Evolutionary conservation across 2,888 invertebrate genomes (phyloP).

Genomic region (Choristoneura rosaceana): DNA sequence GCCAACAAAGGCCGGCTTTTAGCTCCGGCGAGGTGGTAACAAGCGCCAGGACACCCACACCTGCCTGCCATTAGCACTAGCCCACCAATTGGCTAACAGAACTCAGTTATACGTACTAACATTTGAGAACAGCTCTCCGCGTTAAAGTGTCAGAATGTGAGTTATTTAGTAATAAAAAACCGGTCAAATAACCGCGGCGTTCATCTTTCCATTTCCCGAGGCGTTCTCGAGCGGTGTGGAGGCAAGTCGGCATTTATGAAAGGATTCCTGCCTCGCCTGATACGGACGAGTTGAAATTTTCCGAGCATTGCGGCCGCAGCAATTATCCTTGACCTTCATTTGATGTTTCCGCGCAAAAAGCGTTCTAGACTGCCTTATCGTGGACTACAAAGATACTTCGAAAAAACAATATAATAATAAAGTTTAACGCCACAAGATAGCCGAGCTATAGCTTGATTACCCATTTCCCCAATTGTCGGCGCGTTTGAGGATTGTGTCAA

Average conservation of each 20-base stretch:
- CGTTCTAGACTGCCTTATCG: slow-evolving; percentile 32
- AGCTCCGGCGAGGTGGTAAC: slow-evolving; percentile 64
- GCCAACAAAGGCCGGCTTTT: slow-evolving; percentile 61
- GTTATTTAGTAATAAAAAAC: slow-evolving; percentile 47
- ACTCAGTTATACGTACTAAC: slow-evolving; percentile 29
- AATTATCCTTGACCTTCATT: slow-evolving; percentile 38
- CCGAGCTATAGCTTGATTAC: slow-evolving; percentile 57
- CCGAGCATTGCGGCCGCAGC: slow-evolving; percentile 27
- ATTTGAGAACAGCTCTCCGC: slow-evolving; percentile 27
- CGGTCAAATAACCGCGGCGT: slow-evolving; percentile 40
- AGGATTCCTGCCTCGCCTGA: slow-evolving; percentile 23
- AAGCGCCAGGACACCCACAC: slow-evolving; percentile 60
- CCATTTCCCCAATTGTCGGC: slow-evolving; percentile 62
- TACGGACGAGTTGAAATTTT: slow-evolving; percentile 23
- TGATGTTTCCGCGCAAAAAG: slow-evolving; percentile 22
- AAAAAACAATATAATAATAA: slow-evolving; percentile 61
- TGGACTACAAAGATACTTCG: slow-evolving; percentile 16
- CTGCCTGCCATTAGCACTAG: slow-evolving; percentile 58
- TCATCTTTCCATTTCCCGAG: slow-evolving; percentile 42
- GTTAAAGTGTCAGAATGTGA: slow-evolving; percentile 44
- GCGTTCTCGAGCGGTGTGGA: slow-evolving; percentile 6
- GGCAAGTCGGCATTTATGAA: slow-evolving; percentile 31
- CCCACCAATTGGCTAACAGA: slow-evolving; percentile 54
- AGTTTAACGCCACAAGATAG: slow-evolving; percentile 53
- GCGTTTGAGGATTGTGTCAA: slow-evolving; percentile 56